These are phyloP conservation scores for Eugnorisma glareosa DNA, from an alignment of 2,888 invertebrate genomes.

Conservation along the genomic window DNA sequence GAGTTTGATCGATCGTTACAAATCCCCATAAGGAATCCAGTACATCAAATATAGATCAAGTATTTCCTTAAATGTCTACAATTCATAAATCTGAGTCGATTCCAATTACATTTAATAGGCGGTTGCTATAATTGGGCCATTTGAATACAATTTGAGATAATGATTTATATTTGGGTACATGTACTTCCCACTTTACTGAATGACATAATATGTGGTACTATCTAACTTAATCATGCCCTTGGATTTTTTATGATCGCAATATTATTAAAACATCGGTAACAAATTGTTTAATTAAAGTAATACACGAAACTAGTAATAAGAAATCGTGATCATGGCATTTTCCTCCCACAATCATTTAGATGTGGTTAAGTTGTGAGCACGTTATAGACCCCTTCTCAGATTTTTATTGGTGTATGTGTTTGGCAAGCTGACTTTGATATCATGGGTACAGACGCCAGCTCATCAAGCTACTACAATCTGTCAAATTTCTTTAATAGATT, in stretches of 20 bases:
- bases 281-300: constrained; percentile 32
- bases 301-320: constrained; percentile 17
- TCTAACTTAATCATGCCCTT: constrained; percentile 38
- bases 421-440: neutral
- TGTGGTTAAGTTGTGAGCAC: neutral
- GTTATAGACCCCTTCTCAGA: neutral
- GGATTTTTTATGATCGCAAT: constrained; percentile 49
- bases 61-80: constrained; percentile 55
- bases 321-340: constrained; percentile 38
- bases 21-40: constrained; percentile 33
- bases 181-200: constrained; percentile 22
- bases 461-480: too few species aligned
- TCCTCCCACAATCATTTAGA: constrained; percentile 17
- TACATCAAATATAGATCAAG: constrained; percentile 43
- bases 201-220: constrained; percentile 25
- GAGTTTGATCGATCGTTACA: constrained; percentile 14
- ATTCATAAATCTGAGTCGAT: constrained; percentile 55
- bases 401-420: neutral
- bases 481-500: too few species aligned
- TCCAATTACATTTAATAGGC: constrained; percentile 65
- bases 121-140: constrained; percentile 66
- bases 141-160: constrained; percentile 64
- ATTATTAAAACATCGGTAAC: constrained; percentile 35
- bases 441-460: neutral
- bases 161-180: constrained; percentile 1